phyloP scores from a whole-genome alignment of 2,888 invertebrate species.

The Dryobota labecula region DNA sequence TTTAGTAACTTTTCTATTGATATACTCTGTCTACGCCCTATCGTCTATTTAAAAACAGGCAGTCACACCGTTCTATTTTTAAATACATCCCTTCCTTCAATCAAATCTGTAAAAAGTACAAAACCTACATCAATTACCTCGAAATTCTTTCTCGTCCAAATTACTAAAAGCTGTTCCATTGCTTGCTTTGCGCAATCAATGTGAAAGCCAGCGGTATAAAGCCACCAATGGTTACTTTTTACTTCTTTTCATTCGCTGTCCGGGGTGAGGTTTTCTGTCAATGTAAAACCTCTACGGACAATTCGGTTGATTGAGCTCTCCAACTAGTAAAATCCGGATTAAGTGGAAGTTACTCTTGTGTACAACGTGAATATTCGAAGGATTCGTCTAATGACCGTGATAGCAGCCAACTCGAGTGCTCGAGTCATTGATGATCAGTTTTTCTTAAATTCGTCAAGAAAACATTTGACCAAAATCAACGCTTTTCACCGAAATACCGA shows the following conservation, averaged over 20 bases:
- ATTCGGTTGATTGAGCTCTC: slow-evolving; percentile 25
- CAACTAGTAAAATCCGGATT: slow-evolving; percentile 29
- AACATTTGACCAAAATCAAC: background rate
- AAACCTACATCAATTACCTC: slow-evolving; percentile 1
- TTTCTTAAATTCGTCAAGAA: background rate
- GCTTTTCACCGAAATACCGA: background rate
- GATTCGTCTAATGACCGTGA: background rate
- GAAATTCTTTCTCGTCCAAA: background rate
- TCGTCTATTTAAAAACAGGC: background rate
- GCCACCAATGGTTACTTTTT: background rate
- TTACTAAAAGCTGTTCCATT: background rate
- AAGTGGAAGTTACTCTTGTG: background rate
- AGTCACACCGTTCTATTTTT: background rate
- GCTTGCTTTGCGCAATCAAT: slow-evolving; percentile 7
- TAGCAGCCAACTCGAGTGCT: background rate
- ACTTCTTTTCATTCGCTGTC: background rate
- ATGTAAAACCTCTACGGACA: slow-evolving; percentile 22
- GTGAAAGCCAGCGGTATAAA: slow-evolving; percentile 4
- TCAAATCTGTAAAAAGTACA: background rate
- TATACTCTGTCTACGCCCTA: too few relatives aligned
- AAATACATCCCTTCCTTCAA: background rate
- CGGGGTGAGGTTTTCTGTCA: slow-evolving; percentile 6
- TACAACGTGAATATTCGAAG: background rate
- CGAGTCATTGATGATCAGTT: background rate
- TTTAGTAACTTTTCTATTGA: too few relatives aligned